Conservation (phyloP, 92 coral and sea anemone species). For the Porites divaricata region DNA sequence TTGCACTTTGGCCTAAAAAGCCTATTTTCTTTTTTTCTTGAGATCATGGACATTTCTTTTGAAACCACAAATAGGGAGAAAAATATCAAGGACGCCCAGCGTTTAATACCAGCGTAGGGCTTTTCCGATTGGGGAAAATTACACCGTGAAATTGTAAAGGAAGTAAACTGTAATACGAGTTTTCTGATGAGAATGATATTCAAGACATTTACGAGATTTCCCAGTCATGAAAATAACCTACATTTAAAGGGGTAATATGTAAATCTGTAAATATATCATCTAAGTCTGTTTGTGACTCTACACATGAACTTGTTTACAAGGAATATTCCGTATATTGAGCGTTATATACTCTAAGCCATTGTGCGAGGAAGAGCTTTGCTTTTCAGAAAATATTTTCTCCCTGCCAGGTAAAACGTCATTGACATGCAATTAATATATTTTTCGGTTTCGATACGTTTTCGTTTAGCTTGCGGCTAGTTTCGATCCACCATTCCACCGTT, state of each 20-base stretch:
- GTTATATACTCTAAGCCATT: too few relatives aligned
- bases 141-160: background rate
- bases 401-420: too few relatives aligned
- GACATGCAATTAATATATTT: too few relatives aligned
- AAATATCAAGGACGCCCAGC: background rate
- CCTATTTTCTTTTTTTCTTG: background rate
- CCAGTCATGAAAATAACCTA: background rate
- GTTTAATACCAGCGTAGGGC: background rate
- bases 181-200: background rate
- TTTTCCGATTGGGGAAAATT: background rate
- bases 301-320: background rate
- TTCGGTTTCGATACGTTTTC: background rate
- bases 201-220: background rate
- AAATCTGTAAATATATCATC: background rate
- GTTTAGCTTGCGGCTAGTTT: constrained; percentile 4
- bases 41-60: background rate
- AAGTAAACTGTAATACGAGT: background rate
- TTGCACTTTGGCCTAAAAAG: background rate
- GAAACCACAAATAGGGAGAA: background rate
- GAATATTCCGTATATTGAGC: too few relatives aligned
- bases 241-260: background rate
- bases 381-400: too few relatives aligned
- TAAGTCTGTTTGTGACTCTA: background rate
- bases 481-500: too few relatives aligned
- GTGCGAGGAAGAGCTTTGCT: too few relatives aligned